Base-by-base conservation (phyloP, 2,888 invertebrate genomes). In the Brachynemurus nebulosus region DNA sequence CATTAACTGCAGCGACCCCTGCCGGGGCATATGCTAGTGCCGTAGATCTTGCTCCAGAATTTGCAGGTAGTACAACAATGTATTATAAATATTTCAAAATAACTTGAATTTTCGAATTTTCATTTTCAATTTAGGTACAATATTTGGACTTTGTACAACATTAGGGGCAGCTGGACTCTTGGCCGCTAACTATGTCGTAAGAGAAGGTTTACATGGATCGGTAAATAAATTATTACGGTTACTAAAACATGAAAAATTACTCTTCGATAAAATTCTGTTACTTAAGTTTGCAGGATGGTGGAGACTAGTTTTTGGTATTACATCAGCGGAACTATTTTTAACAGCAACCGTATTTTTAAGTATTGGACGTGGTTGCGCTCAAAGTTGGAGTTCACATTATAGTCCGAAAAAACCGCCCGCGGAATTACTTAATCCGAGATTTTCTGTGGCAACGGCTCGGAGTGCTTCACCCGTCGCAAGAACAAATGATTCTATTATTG, bases 1-100 rank as follows among this genome's bases (percentile, higher is more conserved):
- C 72, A 2, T 65, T 74, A 43, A 71, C 71, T 27, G 74, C 71
- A 3, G 72, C 72, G 11, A 72, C 71, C 4, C 70, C 72, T 2
- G 71, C 73, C 4, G 74, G 74, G 3, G 72, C 69, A 7, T 66
- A 69, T 39, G 68, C 73, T 2, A 74, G 73, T 50, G 72, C 74
- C 39, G 72, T 75, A 4, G 74, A 75, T 53, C 69, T 75, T 19
- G 73, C 75, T 5, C 74, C 75, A 19, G 65, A 66, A 55, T 65
- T 63, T 54, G 65, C 66, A 49, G 65, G 65, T 62, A 50, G 33
- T 63, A 8, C 55, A 64, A 11, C 5, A 36, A 11, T 16, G 8
- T 9, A 18, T 16, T 2, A 1, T 18, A 9, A n/a, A 2, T 9
- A 25, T 9, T 25, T 25, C 8, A 9, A 25, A 9, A 25, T 25